Percentiles rank a stretch among this genome's conserved stretches.
phyloP scores from a whole-genome alignment of 2,797 vertebrate genomes.

The Phoebastria nigripes region DNA sequence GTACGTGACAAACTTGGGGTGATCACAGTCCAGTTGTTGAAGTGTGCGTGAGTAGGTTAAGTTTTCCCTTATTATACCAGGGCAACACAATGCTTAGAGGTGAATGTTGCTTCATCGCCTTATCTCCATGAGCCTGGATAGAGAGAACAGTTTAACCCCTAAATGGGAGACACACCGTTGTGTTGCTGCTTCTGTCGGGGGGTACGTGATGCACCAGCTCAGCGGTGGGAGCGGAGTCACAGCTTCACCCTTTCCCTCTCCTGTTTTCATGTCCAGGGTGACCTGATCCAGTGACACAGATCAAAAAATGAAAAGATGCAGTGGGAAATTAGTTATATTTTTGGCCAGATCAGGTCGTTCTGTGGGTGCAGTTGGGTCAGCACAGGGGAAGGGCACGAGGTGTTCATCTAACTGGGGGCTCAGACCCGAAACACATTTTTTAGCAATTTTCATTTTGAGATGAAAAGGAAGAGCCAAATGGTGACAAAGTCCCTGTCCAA shows the following conservation, averaged over 20 bases:
- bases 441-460: background rate
- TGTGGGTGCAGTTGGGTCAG: background rate
- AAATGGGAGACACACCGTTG: accelerated
- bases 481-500: background rate
- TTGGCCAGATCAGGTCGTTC: accelerated
- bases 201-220: background rate
- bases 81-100: background rate
- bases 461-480: background rate
- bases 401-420: background rate
- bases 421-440: background rate
- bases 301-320: background rate
- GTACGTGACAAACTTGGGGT: background rate
- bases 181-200: background rate
- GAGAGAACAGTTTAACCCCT: background rate
- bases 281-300: background rate
- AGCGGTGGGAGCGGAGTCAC: accelerated
- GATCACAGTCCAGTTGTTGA: background rate
- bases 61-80: background rate
- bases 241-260: background rate
- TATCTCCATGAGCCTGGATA: background rate
- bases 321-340: background rate
- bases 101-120: background rate
- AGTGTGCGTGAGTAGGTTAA: background rate
- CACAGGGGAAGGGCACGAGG: background rate
- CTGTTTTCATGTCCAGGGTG: background rate